Conservation (phyloP, 23 tunicate species). For the Trididemnum clinides region DNA sequence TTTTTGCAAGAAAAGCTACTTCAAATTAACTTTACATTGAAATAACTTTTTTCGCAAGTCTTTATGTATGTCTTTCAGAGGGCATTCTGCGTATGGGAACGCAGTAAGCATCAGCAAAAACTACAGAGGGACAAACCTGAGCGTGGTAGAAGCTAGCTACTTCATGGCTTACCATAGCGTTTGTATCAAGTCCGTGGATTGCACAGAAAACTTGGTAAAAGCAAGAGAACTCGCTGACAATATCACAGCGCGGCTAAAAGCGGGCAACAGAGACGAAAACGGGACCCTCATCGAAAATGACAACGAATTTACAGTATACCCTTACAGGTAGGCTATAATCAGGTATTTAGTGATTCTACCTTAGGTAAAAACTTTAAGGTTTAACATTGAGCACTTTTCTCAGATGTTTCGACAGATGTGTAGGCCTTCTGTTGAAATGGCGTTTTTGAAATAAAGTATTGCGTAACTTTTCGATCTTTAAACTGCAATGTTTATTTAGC, state of each 20-base stretch:
- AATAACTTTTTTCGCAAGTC: no score
- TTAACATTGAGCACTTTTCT: no score
- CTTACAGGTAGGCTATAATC: constrained; percentile 54
- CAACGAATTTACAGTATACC: constrained; percentile 76
- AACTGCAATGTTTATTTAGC: no score
- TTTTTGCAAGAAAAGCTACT: no score
- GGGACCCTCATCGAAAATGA: constrained; percentile 41
- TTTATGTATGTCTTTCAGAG: no score
- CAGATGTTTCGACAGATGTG: no score
- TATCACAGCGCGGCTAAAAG: constrained; percentile 66
- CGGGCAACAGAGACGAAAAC: constrained; percentile 33
- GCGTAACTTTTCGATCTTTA: no score
- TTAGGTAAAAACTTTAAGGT: not conserved
- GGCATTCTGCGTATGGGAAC: constrained; percentile 94
- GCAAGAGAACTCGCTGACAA: constrained; percentile 83
- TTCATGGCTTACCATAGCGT: constrained; percentile 95
- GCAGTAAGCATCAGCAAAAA: constrained; percentile 68
- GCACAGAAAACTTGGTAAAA: constrained; percentile 84
- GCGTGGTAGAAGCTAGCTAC: constrained; percentile 63
- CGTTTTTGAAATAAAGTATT: no score
- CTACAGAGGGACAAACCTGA: not conserved
- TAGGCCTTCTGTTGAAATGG: no score
- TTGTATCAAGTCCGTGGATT: constrained; percentile 92
- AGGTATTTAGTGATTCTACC: not conserved
- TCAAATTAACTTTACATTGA: no score